Percentiles rank a stretch among this genome's conserved stretches.
Conservation (phyloP, 2,797 vertebrate species). For the Spea hammondii region DNA sequence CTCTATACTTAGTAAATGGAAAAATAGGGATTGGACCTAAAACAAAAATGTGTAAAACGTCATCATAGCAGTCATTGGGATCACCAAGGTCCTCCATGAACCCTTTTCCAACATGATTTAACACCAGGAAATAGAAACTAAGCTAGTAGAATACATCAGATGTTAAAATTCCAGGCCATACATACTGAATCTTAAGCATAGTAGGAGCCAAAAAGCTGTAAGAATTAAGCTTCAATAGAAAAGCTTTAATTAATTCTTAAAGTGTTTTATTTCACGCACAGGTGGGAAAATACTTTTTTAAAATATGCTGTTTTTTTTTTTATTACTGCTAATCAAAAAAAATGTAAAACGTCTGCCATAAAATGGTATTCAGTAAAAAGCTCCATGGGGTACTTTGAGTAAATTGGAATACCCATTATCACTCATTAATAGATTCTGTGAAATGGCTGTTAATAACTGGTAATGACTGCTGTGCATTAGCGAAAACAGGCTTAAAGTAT, state of each 20-base stretch:
- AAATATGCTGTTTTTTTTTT: background rate
- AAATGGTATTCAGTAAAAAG: background rate
- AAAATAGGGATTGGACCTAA: too few relatives aligned
- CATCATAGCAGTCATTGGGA: too few relatives aligned
- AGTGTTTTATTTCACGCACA: too few relatives aligned
- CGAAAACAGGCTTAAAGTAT: background rate
- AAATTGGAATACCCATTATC: background rate
- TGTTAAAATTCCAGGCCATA: background rate
- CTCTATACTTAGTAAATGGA: too few relatives aligned
- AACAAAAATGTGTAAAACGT: too few relatives aligned
- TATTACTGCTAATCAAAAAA: background rate
- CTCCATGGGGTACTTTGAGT: conserved; percentile 1
- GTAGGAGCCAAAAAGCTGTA: too few relatives aligned
- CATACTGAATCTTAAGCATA: background rate
- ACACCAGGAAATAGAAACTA: background rate
- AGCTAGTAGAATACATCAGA: background rate
- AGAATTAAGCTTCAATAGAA: too few relatives aligned
- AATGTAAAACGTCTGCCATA: background rate
- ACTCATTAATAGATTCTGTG: conserved; percentile 5
- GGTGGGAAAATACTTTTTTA: background rate
- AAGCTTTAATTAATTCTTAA: too few relatives aligned
- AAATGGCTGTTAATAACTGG: conserved; percentile 11
- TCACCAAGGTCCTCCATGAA: too few relatives aligned
- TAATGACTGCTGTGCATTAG: background rate
- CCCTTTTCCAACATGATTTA: too few relatives aligned